Conservation (phyloP, 2,113 vertebrate genomes). For the Callionymus lyra region DNA sequence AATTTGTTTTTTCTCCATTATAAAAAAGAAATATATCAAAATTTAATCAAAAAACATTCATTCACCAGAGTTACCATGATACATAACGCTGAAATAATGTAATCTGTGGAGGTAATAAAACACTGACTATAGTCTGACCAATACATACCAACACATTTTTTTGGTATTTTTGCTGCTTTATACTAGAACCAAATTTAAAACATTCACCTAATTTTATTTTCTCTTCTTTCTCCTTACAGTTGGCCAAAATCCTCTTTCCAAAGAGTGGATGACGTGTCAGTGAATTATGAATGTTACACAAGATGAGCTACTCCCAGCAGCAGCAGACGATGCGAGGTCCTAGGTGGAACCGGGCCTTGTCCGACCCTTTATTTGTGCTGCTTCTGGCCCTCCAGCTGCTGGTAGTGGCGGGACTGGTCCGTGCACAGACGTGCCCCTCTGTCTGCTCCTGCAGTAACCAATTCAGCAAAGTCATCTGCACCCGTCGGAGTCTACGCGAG, state of each 20-base stretch:
- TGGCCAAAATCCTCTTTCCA: conserved; percentile 74
- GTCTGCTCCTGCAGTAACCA: conserved; percentile 98
- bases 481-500: conserved; percentile 86
- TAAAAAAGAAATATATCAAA: too few relatives aligned
- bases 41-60: too few relatives aligned
- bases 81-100: too few relatives aligned
- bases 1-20: too few relatives aligned
- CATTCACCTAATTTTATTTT: conserved; percentile 18
- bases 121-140: too few relatives aligned
- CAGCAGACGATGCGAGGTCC: conserved; percentile 99
- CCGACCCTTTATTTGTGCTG: conserved; percentile 98
- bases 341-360: conserved; percentile 99
- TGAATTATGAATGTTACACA: conserved; percentile 99
- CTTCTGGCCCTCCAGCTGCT: conserved; percentile 97
- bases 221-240: conserved; percentile 43
- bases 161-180: too few relatives aligned
- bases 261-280: conserved; percentile 84
- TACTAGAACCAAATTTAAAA: too few relatives aligned
- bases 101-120: too few relatives aligned
- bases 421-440: conserved; percentile 96
- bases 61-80: too few relatives aligned
- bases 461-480: conserved; percentile 98
- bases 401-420: conserved; percentile 92
- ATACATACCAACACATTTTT: too few relatives aligned
- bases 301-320: conserved; percentile 99